Evolutionary conservation across 2,113 vertebrate species (phyloP).

Genomic region (human): GRCh38 chr1:90511001-90511500

Average conservation of each 20-base stretch:
- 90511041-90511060: background rate
- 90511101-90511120: conserved; percentile 27
- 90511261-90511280: too few species aligned
- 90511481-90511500: too few species aligned
- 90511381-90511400: too few species aligned
- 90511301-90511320: too few species aligned
- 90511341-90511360: too few species aligned
- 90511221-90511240: background rate
- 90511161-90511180: conserved; percentile 13
- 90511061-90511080: conserved; percentile 17
- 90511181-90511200: background rate
- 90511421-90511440: too few species aligned
- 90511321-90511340: too few species aligned
- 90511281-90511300: too few species aligned
- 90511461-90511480: too few species aligned
- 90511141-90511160: conserved; percentile 11
- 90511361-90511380: too few species aligned
- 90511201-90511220: background rate
- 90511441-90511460: too few species aligned
- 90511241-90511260: background rate
- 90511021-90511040: background rate
- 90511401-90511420: too few species aligned
- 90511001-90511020: background rate
- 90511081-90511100: background rate
- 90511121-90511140: background rate